Evolutionary conservation across 2,888 invertebrate species (phyloP), one percentile per base, ranked within the genome.

Genomic region (Caenorhabditis afra): DNA sequence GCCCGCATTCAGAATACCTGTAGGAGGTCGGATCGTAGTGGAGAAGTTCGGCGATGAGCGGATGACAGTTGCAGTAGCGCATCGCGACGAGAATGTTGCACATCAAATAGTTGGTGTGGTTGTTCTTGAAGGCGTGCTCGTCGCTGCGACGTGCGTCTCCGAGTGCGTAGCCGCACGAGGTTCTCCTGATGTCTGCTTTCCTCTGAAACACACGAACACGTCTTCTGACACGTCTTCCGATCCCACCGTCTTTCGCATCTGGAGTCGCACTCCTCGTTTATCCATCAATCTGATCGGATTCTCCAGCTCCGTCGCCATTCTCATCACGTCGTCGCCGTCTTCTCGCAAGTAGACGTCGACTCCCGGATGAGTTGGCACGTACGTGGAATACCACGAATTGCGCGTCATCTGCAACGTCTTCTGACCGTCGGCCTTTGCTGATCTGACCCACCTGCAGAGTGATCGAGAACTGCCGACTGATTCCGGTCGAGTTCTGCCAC

Each of bases 301-400:
- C 47, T 75, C 67, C 16, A 86, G 67, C 20, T 86, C 80, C 2
- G 78, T 66, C 14, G 80, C 83, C 67, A 86, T 66, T 20, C 81
- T 62, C 29, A 70, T 79, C 37, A 76, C 75, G 22, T 84, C 82
- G 12, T 41, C 45, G 81, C 83, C 59, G 20, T 58, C 75, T 35
- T 62, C 84, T 18, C 70, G 62, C 12, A 81, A 66, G 29, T 81
- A 86, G 11, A 86, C 62, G 18, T 85, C 84, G 16, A 86, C 65
- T 14, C 86, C 86, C 0, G 86, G 86, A 79, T 85, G 85, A 1
- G 61, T 68, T 3, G 74, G 67, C 29, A 81, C 61, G 45, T 70
- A 81, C 7, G 76, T 53, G 20, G 85, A 81, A 53, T 81, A 85
- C 85, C 86, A 83, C 0, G 86, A 86, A 65, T 85, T 86, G 18